A percentile compares a stretch with the other conserved stretches of the same genome.
Conservation (phyloP, 2,888 invertebrate species). For the Antitype chi region DNA sequence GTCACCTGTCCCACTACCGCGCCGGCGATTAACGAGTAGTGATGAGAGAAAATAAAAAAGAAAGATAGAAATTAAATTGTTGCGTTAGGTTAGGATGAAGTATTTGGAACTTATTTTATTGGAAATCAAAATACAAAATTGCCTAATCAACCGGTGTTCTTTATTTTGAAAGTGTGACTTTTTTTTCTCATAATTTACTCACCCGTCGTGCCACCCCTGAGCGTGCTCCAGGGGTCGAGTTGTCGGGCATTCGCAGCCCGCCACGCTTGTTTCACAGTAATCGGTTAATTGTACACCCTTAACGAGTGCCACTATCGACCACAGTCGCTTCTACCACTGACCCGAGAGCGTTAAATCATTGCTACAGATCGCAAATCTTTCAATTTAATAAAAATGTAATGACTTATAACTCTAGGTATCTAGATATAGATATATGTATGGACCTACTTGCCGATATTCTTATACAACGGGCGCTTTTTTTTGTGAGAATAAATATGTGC, state of each 20-base stretch:
- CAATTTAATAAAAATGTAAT: neutral
- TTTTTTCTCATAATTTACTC: neutral
- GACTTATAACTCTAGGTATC: neutral
- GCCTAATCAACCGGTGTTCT: neutral
- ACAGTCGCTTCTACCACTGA: slow-evolving; percentile 19
- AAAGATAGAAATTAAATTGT: no score
- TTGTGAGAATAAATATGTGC: neutral
- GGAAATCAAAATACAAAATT: no score
- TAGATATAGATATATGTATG: no score
- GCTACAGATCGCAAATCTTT: slow-evolving; percentile 1
- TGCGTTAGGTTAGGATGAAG: no score
- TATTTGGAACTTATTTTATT: no score
- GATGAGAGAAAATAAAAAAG: no score
- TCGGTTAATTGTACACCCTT: slow-evolving; percentile 85
- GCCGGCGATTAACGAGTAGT: no score
- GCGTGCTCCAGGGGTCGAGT: slow-evolving; percentile 72
- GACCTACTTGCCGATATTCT: neutral
- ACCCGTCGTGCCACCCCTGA: slow-evolving; percentile 48
- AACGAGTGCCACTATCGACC: slow-evolving; percentile 72
- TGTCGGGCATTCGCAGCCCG: slow-evolving; percentile 79
- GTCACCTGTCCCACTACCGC: no score
- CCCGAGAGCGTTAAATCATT: neutral
- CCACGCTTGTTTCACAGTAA: slow-evolving; percentile 83
- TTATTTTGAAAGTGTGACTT: neutral
- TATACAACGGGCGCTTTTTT: neutral